Conservation (phyloP, 2,888 invertebrate genomes). For the Tenthredo mesomela region DNA sequence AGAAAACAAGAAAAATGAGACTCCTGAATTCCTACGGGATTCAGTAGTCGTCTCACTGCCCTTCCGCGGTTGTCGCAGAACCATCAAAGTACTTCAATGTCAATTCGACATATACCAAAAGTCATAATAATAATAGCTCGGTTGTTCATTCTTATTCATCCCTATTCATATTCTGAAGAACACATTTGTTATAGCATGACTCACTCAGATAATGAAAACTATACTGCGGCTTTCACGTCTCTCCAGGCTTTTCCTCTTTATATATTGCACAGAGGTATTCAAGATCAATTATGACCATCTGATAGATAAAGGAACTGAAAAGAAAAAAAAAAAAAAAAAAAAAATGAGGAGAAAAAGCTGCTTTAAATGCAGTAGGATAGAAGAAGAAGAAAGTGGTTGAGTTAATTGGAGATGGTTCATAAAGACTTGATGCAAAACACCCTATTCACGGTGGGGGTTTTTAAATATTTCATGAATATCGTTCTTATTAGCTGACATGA, state of each 20-base stretch:
- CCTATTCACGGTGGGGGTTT: neutral
- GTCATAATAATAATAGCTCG: no score
- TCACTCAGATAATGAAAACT: no score
- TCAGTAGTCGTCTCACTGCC: no score
- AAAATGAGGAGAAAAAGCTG: neutral
- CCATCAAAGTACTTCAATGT: neutral
- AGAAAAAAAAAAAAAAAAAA: no score
- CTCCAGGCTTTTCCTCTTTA: neutral
- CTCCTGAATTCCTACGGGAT: no score
- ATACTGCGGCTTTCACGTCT: neutral
- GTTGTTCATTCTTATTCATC: no score
- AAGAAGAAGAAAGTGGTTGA: neutral
- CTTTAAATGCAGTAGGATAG: neutral
- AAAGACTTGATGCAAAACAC: neutral
- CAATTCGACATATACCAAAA: no score
- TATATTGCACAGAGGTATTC: neutral
- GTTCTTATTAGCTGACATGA: neutral
- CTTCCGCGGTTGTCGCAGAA: neutral
- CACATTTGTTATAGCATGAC: no score
- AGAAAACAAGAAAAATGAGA: neutral
- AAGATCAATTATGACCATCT: neutral
- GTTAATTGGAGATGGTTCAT: neutral
- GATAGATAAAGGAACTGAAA: neutral
- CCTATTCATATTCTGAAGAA: no score
- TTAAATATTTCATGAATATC: slow-evolving; percentile 8